Percentiles rank a stretch among this genome's conserved stretches.
These are phyloP conservation scores for Deilephila porcellus DNA, from an alignment of 2,888 invertebrate species.

Conservation along the genomic window DNA sequence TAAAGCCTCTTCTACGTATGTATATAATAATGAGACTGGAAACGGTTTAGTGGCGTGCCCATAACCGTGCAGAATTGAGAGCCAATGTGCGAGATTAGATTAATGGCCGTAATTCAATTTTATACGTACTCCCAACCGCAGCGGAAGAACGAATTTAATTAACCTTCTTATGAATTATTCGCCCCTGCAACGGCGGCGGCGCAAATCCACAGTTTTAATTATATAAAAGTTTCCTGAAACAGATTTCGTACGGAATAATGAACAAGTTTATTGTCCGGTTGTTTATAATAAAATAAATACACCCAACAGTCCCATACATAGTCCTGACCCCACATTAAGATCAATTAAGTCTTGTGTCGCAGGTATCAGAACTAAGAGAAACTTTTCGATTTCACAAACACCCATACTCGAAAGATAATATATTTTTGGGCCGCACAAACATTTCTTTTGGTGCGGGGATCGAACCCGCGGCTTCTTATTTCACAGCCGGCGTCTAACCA, in stretches of 20 bases:
- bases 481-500: too few species aligned
- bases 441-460: too few species aligned
- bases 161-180: slow-evolving; percentile 71
- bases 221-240: slow-evolving; percentile 58
- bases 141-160: slow-evolving; percentile 64
- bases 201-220: slow-evolving; percentile 66
- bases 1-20: slow-evolving; percentile 3
- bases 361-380: too few species aligned
- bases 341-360: too few species aligned
- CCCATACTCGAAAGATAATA: too few species aligned
- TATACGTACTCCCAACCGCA: slow-evolving; percentile 51
- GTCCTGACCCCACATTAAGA: too few species aligned
- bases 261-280: slow-evolving; percentile 47
- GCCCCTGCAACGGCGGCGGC: slow-evolving; percentile 52
- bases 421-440: too few species aligned
- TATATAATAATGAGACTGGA: slow-evolving; percentile 36
- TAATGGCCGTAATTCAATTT: slow-evolving; percentile 56
- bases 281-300: too few species aligned
- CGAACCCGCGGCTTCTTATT: too few species aligned
- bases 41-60: slow-evolving; percentile 39
- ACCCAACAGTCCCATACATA: too few species aligned
- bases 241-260: slow-evolving; percentile 54
- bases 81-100: slow-evolving; percentile 49
- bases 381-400: too few species aligned
- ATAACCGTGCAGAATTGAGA: slow-evolving; percentile 34